These are phyloP conservation scores for Dipodomys spectabilis DNA, from an alignment of 2,113 vertebrate species.

Conservation along the genomic window DNA sequence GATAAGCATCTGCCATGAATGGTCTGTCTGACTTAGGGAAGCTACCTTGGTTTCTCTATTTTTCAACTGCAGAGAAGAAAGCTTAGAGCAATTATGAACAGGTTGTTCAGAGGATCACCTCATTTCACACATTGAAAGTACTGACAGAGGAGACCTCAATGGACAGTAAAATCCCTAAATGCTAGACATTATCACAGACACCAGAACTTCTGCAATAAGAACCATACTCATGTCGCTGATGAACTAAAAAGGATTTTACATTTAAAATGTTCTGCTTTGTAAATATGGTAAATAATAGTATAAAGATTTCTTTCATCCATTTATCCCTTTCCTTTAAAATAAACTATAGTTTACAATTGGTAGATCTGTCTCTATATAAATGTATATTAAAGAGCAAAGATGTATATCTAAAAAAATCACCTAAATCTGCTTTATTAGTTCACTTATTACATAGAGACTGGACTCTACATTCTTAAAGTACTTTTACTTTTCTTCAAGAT, in stretches of 20 bases:
- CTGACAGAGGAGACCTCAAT: not conserved
- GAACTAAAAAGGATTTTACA: conserved; percentile 94
- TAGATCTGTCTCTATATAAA: conserved; percentile 87
- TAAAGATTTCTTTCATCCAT: conserved; percentile 91
- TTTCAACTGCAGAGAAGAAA: not conserved
- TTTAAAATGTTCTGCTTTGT: conserved; percentile 94
- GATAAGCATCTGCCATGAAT: not conserved
- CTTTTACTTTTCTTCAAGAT: conserved; percentile 86
- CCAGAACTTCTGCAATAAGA: not conserved
- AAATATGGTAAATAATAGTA: conserved; percentile 98
- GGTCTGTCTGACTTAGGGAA: not conserved
- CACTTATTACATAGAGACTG: conserved; percentile 91
- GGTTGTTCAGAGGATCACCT: not conserved
- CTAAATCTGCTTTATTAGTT: conserved; percentile 93
- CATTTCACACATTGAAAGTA: not conserved
- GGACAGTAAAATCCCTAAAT: conserved; percentile 27
- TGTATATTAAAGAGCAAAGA: conserved; percentile 82
- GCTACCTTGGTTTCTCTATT: conserved; percentile 7
- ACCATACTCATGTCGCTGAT: not conserved
- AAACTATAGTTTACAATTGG: conserved; percentile 96
- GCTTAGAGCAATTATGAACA: not conserved
- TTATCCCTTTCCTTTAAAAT: conserved; percentile 92
- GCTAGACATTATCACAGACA: not conserved
- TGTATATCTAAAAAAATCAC: conserved; percentile 93
- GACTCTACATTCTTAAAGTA: conserved; percentile 89